Conservation (phyloP, 2,888 invertebrate species). For the Tiphia femorata region DNA sequence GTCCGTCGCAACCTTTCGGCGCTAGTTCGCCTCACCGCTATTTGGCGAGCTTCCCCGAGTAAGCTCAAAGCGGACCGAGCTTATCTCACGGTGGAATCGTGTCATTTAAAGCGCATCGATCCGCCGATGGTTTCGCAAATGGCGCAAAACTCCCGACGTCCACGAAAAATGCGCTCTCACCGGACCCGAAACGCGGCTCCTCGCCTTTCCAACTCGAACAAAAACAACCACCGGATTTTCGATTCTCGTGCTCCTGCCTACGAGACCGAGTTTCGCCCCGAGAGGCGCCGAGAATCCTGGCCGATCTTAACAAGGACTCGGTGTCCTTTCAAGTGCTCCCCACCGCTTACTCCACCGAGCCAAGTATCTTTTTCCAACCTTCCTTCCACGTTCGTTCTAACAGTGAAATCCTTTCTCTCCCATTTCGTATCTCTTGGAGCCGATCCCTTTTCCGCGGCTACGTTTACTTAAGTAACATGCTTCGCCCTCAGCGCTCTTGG, state of each 20-base stretch:
- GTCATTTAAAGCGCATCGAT: slow-evolving; percentile 34
- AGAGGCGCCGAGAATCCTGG: neutral
- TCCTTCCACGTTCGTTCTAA: too few relatives aligned
- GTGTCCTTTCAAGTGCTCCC: neutral
- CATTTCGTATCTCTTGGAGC: neutral
- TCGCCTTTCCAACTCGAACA: too few relatives aligned
- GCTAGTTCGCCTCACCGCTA: slow-evolving; percentile 22
- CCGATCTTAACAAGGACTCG: neutral
- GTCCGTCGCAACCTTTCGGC: slow-evolving; percentile 30
- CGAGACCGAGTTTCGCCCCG: neutral
- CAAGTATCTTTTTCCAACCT: neutral
- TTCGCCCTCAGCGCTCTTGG: neutral
- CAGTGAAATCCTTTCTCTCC: neutral
- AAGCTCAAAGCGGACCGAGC: slow-evolving; percentile 32
- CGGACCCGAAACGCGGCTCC: too few relatives aligned
- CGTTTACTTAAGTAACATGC: neutral
- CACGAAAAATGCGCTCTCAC: neutral
- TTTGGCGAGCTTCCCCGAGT: slow-evolving; percentile 32
- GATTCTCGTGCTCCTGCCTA: neutral
- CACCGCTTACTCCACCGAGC: neutral
- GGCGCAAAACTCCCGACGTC: neutral
- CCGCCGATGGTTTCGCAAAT: slow-evolving; percentile 8
- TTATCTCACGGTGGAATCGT: slow-evolving; percentile 38
- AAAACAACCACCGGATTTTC: neutral
- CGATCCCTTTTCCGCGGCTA: neutral